These are phyloP conservation scores for Phortica variegata DNA, from an alignment of 1,140 invertebrate genomes.

Conservation along the genomic window DNA sequence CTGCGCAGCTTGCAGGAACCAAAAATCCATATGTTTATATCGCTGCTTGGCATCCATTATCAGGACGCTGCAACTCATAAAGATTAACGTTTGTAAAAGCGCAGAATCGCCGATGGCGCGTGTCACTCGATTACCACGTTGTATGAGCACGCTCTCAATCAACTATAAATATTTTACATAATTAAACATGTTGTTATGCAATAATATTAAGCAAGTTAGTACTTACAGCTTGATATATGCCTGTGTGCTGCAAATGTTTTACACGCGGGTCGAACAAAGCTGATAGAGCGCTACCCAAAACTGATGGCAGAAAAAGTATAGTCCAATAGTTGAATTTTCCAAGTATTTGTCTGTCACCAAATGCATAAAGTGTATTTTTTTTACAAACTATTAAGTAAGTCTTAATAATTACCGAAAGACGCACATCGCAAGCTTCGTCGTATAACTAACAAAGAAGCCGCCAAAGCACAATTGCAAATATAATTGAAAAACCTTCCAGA, in stretches of 20 bases:
- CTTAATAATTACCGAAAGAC: conserved; percentile 23
- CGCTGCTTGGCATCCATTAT: conserved; percentile 28
- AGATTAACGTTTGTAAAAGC: conserved; percentile 21
- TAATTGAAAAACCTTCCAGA: conserved; percentile 13
- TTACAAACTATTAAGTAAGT: too few relatives aligned
- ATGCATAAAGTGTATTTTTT: neutral
- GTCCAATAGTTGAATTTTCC: conserved; percentile 21
- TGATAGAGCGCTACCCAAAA: conserved; percentile 18
- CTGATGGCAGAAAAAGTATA: conserved; percentile 18
- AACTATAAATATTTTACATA: conserved; percentile 7
- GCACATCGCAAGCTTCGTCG: conserved; percentile 13
- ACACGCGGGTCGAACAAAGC: conserved; percentile 8
- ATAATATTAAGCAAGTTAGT: neutral
- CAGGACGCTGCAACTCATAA: conserved; percentile 29
- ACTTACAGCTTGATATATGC: conserved; percentile 34
- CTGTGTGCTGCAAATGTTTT: conserved; percentile 22
- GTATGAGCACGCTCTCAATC: conserved; percentile 27
- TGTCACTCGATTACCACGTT: conserved; percentile 14
- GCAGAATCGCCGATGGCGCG: conserved; percentile 9
- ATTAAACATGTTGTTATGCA: neutral
- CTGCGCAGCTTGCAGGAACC: conserved; percentile 30
- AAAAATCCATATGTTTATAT: conserved; percentile 25
- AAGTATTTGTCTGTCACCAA: conserved; percentile 12
- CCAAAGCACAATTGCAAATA: conserved; percentile 16
- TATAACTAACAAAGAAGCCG: conserved; percentile 3